Evolutionary conservation across 2,113 vertebrate species (phyloP), one percentile per base, ranked within the genome.

Genomic region (Eptesicus fuscus): DNA sequence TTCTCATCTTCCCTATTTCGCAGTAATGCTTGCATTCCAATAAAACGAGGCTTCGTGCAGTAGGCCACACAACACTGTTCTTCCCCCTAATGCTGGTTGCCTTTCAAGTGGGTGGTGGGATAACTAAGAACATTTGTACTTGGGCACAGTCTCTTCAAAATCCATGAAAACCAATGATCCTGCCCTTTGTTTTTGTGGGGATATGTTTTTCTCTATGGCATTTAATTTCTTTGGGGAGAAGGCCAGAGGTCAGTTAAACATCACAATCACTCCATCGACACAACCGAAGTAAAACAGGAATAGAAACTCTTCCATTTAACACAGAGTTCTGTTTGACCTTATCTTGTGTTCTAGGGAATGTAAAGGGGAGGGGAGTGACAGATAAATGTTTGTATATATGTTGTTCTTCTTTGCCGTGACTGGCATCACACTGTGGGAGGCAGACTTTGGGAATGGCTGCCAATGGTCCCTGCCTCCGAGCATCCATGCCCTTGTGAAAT

Each of bases 11-110:
- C 17, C 30, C 30, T 49, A 93, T 95, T 98, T 97, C 71, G 67
- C 95, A 98, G 97, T 89, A 94, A 97, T 97, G 97, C 97, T 97
- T 97, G 95, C 96, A 98, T 98, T 97, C 95, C 94, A 82, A 87
- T 94, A 96, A 97, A 97, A 97, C 35, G 94, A 93, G 97, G 86
- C 91, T 92, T 95, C 56, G 42, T 98, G 70, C 84, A 51, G 51
- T 88, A 95, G 96, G 79, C 96, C 97, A 96, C 91, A 96, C 87
- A 92, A 4, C 49, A 25, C 94, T 96, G 40, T 84, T 97, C 95
- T 97, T 95, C 89, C 80, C 89, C 71, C 47, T 96, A 96, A 91
- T 23, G 0, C 42, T 79, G 13, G 90, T 42, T 96, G 96, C 91
- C 91, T 97, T 98, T 97, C 96, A 97, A 98, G 97, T 91, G 95